These are phyloP conservation scores for Drosophila prolongata DNA, from an alignment of 2,888 invertebrate species.

Conservation along the genomic window DNA sequence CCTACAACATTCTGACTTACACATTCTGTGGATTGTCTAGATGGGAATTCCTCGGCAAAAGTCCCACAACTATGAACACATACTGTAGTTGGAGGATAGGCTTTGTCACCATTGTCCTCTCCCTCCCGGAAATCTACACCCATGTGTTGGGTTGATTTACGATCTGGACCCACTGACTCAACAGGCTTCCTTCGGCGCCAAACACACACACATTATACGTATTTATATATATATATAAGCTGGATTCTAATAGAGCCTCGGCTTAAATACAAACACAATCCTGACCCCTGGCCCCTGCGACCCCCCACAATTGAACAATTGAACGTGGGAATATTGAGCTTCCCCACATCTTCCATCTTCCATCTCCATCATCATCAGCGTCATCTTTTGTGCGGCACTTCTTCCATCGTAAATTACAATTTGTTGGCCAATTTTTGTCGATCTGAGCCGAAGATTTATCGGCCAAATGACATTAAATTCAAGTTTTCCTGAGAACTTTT, in stretches of 20 bases:
- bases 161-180: constrained; percentile 21
- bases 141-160: constrained; percentile 26
- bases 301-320: constrained; percentile 27
- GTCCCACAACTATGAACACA: neutral
- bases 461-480: constrained; percentile 59
- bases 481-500: constrained; percentile 32
- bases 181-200: constrained; percentile 26
- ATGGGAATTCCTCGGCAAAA: neutral
- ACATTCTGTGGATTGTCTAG: neutral
- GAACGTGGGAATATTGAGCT: constrained; percentile 35
- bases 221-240: neutral
- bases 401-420: constrained; percentile 56
- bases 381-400: constrained; percentile 35
- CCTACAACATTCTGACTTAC: neutral
- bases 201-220: neutral
- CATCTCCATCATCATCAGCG: constrained; percentile 19
- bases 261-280: constrained; percentile 15
- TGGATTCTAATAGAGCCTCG: constrained; percentile 11
- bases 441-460: constrained; percentile 53
- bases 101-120: constrained; percentile 17
- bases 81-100: neutral
- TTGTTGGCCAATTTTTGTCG: constrained; percentile 30
- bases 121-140: constrained; percentile 7
- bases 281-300: constrained; percentile 21
- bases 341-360: constrained; percentile 9